phyloP scores from a whole-genome alignment of 2,113 vertebrate genomes.

The Cheilinus undulatus region DNA sequence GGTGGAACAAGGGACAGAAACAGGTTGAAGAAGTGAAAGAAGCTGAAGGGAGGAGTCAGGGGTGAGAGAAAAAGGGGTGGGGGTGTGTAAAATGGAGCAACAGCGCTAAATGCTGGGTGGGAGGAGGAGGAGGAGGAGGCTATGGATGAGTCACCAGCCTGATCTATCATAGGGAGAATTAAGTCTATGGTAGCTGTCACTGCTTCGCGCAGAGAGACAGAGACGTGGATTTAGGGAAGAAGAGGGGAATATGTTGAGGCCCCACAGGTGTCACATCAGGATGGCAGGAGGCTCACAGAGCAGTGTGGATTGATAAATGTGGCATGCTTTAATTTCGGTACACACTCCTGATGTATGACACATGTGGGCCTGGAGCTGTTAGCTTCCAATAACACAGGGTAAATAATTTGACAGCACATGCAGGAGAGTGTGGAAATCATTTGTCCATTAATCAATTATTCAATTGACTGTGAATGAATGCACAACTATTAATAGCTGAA shows the following conservation, averaged over 20 bases:
- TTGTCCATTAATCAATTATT: conserved; percentile 7
- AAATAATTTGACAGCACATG: neutral
- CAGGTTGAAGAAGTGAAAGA: conserved; percentile 1
- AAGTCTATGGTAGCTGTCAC: conserved; percentile 70
- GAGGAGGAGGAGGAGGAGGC: conserved; percentile 44
- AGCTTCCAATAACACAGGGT: conserved; percentile 28
- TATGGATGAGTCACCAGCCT: conserved; percentile 81
- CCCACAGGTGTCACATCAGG: conserved; percentile 28
- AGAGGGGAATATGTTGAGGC: neutral
- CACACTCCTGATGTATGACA: conserved; percentile 6
- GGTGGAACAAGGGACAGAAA: conserved; percentile 16
- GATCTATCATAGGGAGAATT: conserved; percentile 70
- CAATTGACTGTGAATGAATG: neutral
- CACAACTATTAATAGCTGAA: neutral
- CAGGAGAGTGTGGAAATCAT: conserved; percentile 1
- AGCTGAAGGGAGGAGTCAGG: conserved; percentile 27
- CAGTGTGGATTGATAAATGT: conserved; percentile 16
- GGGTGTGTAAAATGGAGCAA: conserved; percentile 47
- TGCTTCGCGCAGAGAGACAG: conserved; percentile 35
- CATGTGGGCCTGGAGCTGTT: conserved; percentile 2
- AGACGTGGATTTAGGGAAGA: neutral
- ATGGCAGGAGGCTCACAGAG: conserved; percentile 30
- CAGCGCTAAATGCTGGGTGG: conserved; percentile 24
- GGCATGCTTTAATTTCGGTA: conserved; percentile 25
- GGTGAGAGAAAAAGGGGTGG: conserved; percentile 10